Base-by-base conservation (phyloP, 2,888 invertebrate genomes). In the Cetonia aurata region DNA sequence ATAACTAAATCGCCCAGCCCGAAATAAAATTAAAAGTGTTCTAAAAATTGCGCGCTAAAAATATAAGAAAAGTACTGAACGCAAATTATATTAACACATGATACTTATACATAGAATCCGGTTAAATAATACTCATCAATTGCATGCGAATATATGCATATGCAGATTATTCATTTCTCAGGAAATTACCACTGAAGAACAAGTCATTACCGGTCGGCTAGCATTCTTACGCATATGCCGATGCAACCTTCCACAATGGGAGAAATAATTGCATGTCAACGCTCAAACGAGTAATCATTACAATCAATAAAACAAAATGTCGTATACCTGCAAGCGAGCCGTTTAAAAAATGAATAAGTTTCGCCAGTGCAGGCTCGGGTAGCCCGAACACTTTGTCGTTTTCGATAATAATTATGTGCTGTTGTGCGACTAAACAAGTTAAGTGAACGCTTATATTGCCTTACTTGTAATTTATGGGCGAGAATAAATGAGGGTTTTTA, bases 251-350 rank as follows among this genome's bases (percentile, higher is more conserved):
- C 57, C 15, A 57, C 57, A 57, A 57, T 57, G 17, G 42, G 57
- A 57, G 17, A 57, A 42, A 57, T 57, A 57, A 57, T 57, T 57
- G 42, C 57, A 57, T 57, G 57, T 57, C 57, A 57, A 57, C 42
- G 57, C 42, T 37, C 17, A 42, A 57, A 57, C 42, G 33, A 57
- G 57, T 42, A 57, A 57, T 57, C 57, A 57, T 57, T 57, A 57
- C 57, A 57, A 57, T 57, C 57, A 57, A 57, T 57, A 57, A 57
- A 10, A 57, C 57, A 41, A 57, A 57, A 57, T 57, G 57, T 25
- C 25, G 53, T 57, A 17, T 37, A 37, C 6, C 37, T 37, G 10
- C 37, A 9, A 37, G 37, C 42, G 33, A 13, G 57, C 19, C 15
- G 57, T 57, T 57, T 57, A 17, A 57, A 57, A 57, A 57, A 42